Evolutionary conservation across 2,113 vertebrate genomes (phyloP).

Genomic region (Muscicapa adusta): DNA sequence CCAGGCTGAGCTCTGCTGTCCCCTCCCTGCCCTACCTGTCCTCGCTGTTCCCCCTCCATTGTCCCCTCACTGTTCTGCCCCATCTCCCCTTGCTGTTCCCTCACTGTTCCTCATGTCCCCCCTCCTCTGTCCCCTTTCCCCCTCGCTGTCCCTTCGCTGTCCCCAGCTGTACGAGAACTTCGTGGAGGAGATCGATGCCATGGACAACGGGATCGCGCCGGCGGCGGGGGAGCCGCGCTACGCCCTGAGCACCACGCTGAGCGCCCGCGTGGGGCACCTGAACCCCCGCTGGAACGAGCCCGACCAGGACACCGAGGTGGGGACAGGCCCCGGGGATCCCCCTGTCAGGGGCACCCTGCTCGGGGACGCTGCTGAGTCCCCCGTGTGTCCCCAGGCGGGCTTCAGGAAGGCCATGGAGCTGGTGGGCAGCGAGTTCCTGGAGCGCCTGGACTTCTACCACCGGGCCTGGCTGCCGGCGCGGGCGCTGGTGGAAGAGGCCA

Average conservation of each 20-base stretch:
- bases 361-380: background rate
- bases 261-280: slow-evolving; percentile 83
- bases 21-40: background rate
- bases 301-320: background rate
- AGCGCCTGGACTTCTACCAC: slow-evolving; percentile 82
- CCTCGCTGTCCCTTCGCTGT: rapidly evolving
- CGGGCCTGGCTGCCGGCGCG: slow-evolving; percentile 88
- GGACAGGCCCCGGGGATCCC: rapidly evolving
- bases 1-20: background rate
- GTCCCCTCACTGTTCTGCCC: too few species aligned
- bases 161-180: slow-evolving; percentile 91
- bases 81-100: background rate
- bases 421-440: slow-evolving; percentile 85
- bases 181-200: slow-evolving; percentile 90
- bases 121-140: background rate
- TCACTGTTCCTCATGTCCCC: background rate
- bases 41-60: too few species aligned
- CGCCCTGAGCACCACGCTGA: slow-evolving; percentile 80
- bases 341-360: rapidly evolving
- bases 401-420: slow-evolving; percentile 85
- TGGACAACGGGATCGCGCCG: slow-evolving; percentile 93
- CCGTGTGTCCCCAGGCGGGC: slow-evolving; percentile 67
- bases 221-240: slow-evolving; percentile 85
- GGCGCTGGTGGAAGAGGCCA: slow-evolving; percentile 81
- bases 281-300: slow-evolving; percentile 90